Evolutionary conservation across 2,113 vertebrate genomes (phyloP), one percentile per base, ranked within the genome.

Genomic region (Heterochromis multidens): DNA sequence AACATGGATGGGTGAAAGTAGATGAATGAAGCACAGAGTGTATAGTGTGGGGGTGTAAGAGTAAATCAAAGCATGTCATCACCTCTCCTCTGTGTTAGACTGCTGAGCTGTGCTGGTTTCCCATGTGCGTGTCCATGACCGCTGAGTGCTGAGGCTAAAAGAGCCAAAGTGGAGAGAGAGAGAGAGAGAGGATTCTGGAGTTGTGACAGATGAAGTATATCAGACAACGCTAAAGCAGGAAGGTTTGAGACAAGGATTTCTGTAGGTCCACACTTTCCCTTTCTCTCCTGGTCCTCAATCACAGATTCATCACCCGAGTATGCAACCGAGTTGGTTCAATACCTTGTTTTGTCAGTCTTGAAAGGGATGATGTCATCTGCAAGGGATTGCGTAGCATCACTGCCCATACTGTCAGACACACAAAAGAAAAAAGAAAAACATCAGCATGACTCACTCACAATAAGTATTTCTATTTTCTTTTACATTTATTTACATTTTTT

Each of bases 61-160:
- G 88, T 77, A 77, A 67, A 81, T 81, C 83, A 33, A 82, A 84
- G 93, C 37, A 84, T 92, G 86, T 87, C 86, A 87, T 93, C 91
- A 96, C 95, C 95, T 94, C 79, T 92, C 80, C 2, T 82, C 79
- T 46, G 84, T 49, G 86, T 78, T n/a, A 1, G 52, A 27, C 70
- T 72, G 59, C 87, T 61, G 56, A 58, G 79, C 58, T 25, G 61
- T 27, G 84, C 16, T 59, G 61, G 62, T 84, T 12, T 94, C 88
- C 93, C 88, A 94, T 33, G 89, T 79, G 88, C 12, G 82, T 13
- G 86, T 77, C 91, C 93, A 92, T 25, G 90, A 87, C 52, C 63
- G 82, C 6, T 21, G 76, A 61, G 85, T 83, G 62, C 81, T 90
- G 78, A 87, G 74, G 7, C 89, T 91, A 79, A 59, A 52, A 43